phyloP scores from a whole-genome alignment of 2,113 vertebrate species.

The Axis porcinus region DNA sequence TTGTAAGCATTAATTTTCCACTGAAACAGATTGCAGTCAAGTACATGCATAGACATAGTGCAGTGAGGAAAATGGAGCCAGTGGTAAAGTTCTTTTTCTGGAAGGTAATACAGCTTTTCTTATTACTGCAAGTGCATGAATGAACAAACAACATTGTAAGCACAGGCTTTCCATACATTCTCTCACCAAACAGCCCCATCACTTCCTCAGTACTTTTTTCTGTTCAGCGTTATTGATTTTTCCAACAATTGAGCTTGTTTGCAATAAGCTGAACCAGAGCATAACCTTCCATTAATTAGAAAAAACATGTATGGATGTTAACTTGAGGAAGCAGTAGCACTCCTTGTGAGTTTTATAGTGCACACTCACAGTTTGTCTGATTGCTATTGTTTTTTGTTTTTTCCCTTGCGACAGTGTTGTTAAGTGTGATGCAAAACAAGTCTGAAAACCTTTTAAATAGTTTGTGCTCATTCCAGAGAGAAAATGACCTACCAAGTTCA shows the following conservation, averaged over 20 bases:
- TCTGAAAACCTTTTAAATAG: conserved; percentile 29
- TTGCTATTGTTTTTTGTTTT: conserved; percentile 31
- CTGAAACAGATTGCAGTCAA: conserved; percentile 3
- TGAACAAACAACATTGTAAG: conserved; percentile 7
- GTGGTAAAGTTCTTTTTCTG: conserved; percentile 9
- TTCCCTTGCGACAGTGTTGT: not conserved
- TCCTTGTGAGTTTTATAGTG: conserved; percentile 19
- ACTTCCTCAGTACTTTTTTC: not conserved
- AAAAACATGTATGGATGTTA: conserved; percentile 49
- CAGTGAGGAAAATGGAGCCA: not conserved
- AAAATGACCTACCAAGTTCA: not conserved
- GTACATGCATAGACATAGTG: not conserved
- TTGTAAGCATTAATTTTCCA: conserved; percentile 27
- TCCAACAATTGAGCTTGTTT: conserved; percentile 52
- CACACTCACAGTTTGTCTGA: conserved; percentile 43
- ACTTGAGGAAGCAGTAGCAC: conserved; percentile 24
- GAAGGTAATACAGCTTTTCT: conserved; percentile 31
- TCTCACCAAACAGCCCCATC: conserved; percentile 18
- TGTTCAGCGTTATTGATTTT: conserved; percentile 52
- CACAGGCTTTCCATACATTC: not conserved
- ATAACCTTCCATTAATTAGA: conserved; percentile 60
- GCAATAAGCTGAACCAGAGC: conserved; percentile 40
- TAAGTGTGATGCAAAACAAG: conserved; percentile 15
- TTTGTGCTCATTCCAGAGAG: not conserved
- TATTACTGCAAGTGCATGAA: conserved; percentile 47